phyloP scores from a whole-genome alignment of 2,113 vertebrate species.

The Brienomyrus longianalis region DNA sequence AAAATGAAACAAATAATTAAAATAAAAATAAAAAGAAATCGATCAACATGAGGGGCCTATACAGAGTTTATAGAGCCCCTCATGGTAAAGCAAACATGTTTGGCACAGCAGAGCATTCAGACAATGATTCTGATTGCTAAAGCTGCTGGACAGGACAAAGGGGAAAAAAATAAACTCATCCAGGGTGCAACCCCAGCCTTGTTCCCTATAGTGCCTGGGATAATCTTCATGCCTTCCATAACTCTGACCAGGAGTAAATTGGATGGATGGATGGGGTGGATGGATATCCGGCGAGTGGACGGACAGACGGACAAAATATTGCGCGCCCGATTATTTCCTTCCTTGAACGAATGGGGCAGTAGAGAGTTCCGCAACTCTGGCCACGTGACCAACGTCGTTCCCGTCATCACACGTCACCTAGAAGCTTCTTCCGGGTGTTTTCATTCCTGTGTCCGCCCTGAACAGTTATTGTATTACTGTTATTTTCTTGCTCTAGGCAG shows the following conservation, averaged over 20 bases:
- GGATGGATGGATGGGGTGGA: background rate
- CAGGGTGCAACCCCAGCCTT: background rate
- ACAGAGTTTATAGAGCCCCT: too few species aligned
- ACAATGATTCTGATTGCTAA: too few species aligned
- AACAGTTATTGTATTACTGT: constrained; percentile 2
- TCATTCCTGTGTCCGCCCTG: background rate
- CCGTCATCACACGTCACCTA: constrained; percentile 33
- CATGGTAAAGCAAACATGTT: too few species aligned
- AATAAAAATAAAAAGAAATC: too few species aligned
- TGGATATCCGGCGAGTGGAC: background rate
- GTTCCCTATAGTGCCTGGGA: background rate
- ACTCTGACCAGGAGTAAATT: background rate
- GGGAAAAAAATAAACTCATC: background rate
- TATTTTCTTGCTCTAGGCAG: background rate
- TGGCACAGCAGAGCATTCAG: too few species aligned
- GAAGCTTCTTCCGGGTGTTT: constrained; percentile 47
- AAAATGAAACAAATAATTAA: too few species aligned
- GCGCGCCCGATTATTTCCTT: background rate
- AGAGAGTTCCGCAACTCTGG: background rate
- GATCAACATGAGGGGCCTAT: too few species aligned
- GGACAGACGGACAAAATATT: background rate
- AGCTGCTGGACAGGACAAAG: too few species aligned
- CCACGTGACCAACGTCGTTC: constrained; percentile 28
- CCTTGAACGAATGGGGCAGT: background rate
- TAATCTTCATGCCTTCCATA: background rate